phyloP scores from a whole-genome alignment of 2,113 vertebrate genomes.

The Trichomycterus rosablanca region DNA sequence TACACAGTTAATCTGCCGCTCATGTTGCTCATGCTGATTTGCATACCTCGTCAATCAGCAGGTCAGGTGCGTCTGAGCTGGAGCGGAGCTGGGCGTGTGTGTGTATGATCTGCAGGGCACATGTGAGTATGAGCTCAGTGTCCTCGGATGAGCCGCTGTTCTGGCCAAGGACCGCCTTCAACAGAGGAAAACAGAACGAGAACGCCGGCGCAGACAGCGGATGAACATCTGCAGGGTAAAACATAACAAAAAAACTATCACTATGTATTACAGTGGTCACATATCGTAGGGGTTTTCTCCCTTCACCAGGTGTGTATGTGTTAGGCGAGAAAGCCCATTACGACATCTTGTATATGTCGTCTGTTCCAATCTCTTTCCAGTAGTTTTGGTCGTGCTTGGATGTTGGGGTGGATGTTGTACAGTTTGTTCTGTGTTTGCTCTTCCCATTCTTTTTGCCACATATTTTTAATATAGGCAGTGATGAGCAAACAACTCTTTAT shows the following conservation, averaged over 20 bases:
- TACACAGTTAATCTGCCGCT: no score
- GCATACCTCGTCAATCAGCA: constrained; percentile 80
- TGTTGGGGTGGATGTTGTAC: no score
- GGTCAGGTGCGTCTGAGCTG: constrained; percentile 41
- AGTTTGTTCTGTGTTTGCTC: no score
- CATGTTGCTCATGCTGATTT: background rate
- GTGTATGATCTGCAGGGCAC: constrained; percentile 79
- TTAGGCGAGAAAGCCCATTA: no score
- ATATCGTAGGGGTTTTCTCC: background rate
- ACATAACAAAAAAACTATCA: background rate
- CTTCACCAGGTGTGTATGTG: background rate
- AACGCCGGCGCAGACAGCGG: constrained; percentile 67
- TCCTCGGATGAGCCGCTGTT: constrained; percentile 76
- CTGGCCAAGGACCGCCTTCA: constrained; percentile 81
- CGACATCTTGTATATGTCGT: no score
- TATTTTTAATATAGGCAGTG: no score
- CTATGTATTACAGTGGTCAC: background rate
- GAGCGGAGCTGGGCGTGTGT: constrained; percentile 84
- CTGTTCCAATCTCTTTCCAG: no score
- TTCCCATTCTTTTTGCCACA: no score
- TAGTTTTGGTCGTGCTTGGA: no score
- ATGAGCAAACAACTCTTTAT: no score
- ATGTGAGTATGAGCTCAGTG: constrained; percentile 72
- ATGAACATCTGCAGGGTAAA: constrained; percentile 42
- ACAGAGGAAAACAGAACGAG: constrained; percentile 88